A percentile compares a stretch with the other conserved stretches of the same genome.
phyloP scores from a whole-genome alignment of 2,888 invertebrate species.

The Gymnoscelis rufifasciata region DNA sequence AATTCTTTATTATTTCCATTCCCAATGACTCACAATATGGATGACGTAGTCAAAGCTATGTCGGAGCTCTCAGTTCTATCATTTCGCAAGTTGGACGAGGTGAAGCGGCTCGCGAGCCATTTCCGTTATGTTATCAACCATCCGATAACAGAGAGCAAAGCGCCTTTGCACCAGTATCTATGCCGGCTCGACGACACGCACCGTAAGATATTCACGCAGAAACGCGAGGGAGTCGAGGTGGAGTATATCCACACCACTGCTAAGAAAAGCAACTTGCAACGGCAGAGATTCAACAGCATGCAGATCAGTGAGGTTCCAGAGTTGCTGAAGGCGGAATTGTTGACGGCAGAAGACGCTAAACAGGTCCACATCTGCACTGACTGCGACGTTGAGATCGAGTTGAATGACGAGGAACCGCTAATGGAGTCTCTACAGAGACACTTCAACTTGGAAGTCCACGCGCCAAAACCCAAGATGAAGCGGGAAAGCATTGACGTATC shows the following conservation, averaged over 20 bases:
- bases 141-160: constrained; percentile 51
- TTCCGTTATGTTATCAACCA: constrained; percentile 58
- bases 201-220: constrained; percentile 52
- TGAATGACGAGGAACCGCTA: constrained; percentile 64
- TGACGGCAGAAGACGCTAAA: constrained; percentile 54
- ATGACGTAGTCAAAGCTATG: constrained; percentile 44
- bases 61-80: constrained; percentile 59
- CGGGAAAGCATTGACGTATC: constrained; percentile 68
- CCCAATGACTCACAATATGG: constrained; percentile 37
- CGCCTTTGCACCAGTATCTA: constrained; percentile 49
- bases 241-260: constrained; percentile 73
- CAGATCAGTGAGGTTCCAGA: constrained; percentile 71
- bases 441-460: constrained; percentile 60
- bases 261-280: constrained; percentile 64
- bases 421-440: constrained; percentile 72
- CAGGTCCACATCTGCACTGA: constrained; percentile 72
- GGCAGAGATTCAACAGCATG: constrained; percentile 69
- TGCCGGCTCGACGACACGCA: constrained; percentile 55
- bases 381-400: constrained; percentile 64
- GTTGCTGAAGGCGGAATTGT: constrained; percentile 58
- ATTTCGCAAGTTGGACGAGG: constrained; percentile 62
- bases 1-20: constrained; percentile 11
- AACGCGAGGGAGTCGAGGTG: constrained; percentile 62
- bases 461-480: constrained; percentile 53
- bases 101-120: constrained; percentile 60